Conservation (phyloP, 2,888 invertebrate genomes). For the Diplolepis rosae region DNA sequence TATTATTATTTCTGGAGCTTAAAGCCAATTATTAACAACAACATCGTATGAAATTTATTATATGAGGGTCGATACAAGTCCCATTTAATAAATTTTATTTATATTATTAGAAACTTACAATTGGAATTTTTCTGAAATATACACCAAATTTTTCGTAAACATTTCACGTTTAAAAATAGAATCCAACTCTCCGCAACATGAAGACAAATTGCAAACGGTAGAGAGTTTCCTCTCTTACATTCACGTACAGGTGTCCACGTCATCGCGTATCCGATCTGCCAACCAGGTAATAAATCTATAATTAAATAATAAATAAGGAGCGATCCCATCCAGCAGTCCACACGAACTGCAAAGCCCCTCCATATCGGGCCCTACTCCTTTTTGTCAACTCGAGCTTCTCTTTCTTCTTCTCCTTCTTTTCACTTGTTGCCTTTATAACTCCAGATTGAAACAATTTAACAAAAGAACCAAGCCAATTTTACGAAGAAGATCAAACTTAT, state of each 20-base stretch:
- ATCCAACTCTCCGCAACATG: slow-evolving; percentile 11
- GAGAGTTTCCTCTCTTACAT: slow-evolving; percentile 20
- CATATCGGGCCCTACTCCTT: slow-evolving; percentile 67
- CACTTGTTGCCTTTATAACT: slow-evolving; percentile 42
- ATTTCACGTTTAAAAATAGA: slow-evolving; percentile 42
- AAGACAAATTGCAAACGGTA: slow-evolving; percentile 52
- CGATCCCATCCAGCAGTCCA: slow-evolving; percentile 48
- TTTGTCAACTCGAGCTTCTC: slow-evolving; percentile 57
- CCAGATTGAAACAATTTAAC: slow-evolving; percentile 31
- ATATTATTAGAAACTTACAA: not conserved
- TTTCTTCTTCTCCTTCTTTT: slow-evolving; percentile 43
- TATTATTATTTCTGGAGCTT: too few species aligned
- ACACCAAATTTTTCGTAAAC: slow-evolving; percentile 58
- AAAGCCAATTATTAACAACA: too few species aligned
- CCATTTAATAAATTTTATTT: too few species aligned
- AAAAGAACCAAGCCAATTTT: slow-evolving; percentile 37
- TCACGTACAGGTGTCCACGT: slow-evolving; percentile 35
- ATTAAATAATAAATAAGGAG: slow-evolving; percentile 69
- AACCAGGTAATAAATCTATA: slow-evolving; percentile 65
- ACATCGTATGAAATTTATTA: too few species aligned
- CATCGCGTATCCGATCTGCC: slow-evolving; percentile 33
- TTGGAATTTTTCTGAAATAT: not conserved
- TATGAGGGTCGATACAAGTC: too few species aligned
- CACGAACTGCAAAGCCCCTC: slow-evolving; percentile 56
- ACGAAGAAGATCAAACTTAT: too few species aligned